Percentiles rank a stretch among this genome's conserved stretches.
Evolutionary conservation across 2,113 vertebrate species (phyloP).

Genomic region (Anthoscopus minutus): DNA sequence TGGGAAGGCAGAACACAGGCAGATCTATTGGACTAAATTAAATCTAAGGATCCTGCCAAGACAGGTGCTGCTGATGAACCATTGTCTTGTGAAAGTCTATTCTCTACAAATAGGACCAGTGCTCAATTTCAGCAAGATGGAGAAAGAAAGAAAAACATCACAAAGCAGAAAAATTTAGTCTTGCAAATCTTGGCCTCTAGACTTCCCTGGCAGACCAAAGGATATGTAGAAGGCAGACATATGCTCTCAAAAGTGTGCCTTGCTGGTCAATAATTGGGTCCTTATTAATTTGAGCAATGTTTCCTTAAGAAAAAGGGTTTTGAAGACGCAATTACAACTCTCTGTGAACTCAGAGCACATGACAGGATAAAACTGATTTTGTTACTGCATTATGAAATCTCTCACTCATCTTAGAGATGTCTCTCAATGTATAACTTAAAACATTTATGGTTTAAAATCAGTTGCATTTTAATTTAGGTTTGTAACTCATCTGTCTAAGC

Average conservation of each 20-base stretch:
- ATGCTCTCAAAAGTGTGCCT: not conserved
- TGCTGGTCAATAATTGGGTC: not conserved
- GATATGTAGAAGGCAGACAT: accelerated
- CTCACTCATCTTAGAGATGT: not conserved
- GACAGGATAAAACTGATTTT: not conserved
- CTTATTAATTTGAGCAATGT: not conserved
- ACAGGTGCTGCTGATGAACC: not conserved
- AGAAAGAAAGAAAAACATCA: not conserved
- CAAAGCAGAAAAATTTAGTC: not conserved
- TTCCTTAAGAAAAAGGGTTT: not conserved
- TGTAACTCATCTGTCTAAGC: not conserved
- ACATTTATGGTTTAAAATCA: not conserved
- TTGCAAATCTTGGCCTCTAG: not conserved
- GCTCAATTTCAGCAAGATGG: not conserved
- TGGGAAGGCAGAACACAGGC: not conserved
- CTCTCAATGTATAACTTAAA: not conserved
- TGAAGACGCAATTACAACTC: not conserved
- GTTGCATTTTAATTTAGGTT: not conserved
- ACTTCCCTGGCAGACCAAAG: not conserved
- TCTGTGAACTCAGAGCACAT: not conserved
- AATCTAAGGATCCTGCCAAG: not conserved
- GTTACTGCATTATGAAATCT: not conserved
- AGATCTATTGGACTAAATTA: not conserved
- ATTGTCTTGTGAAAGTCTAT: not conserved
- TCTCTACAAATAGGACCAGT: not conserved